phyloP scores from a whole-genome alignment of 2,113 vertebrate species.

The Ptyas mucosa region DNA sequence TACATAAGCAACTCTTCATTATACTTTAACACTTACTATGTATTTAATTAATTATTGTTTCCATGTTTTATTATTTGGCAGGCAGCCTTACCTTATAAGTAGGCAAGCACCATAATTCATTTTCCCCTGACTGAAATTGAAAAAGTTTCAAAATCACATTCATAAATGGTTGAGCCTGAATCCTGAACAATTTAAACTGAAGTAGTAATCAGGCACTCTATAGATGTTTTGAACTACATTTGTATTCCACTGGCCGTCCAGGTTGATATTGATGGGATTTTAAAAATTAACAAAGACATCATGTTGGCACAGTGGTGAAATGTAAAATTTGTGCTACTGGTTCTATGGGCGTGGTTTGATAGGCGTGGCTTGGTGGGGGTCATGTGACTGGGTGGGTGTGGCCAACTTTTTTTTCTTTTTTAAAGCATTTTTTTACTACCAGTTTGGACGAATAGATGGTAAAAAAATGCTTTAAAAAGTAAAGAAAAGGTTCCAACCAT shows the following conservation, averaged over 20 bases:
- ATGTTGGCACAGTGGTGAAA: background rate
- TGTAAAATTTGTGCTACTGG: too few species aligned
- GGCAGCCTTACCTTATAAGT: background rate
- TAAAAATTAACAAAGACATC: background rate
- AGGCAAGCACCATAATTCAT: background rate
- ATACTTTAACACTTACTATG: background rate
- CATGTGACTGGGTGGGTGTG: too few species aligned
- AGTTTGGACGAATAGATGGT: too few species aligned
- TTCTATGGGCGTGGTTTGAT: too few species aligned
- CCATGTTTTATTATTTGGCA: constrained; percentile 15
- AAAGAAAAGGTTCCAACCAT: too few species aligned
- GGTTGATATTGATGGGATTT: background rate
- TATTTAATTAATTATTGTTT: background rate
- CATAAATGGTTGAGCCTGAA: background rate
- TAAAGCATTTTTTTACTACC: too few species aligned
- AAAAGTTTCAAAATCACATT: background rate
- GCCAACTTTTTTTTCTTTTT: too few species aligned
- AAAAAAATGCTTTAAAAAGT: too few species aligned
- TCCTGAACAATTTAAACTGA: background rate
- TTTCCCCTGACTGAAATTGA: background rate
- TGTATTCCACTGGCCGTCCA: background rate
- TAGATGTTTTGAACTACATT: background rate
- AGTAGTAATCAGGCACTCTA: background rate
- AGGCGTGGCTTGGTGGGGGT: too few species aligned
- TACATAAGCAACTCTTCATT: background rate